Evolutionary conservation across 2,888 invertebrate species (phyloP).

Genomic region (Oegoconia quadripuncta): DNA sequence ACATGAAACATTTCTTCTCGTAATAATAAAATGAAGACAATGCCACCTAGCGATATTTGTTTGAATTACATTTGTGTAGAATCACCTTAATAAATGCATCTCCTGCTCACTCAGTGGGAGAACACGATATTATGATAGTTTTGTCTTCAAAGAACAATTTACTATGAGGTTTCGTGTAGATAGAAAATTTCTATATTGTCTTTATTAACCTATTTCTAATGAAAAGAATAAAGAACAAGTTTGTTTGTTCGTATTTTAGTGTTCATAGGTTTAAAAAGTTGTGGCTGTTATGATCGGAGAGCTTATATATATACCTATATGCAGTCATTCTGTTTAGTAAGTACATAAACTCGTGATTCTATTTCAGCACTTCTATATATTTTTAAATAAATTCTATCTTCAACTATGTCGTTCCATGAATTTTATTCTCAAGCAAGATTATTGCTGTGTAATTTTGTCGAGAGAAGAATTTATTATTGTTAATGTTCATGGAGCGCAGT

Average conservation of each 20-base stretch:
- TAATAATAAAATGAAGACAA: too few species aligned
- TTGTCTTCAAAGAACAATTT: neutral
- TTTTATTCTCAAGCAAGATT: conserved; percentile 5
- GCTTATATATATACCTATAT: conserved; percentile 11
- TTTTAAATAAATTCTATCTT: too few species aligned
- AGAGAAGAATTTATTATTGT: conserved; percentile 5
- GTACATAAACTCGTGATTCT: too few species aligned
- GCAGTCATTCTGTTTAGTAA: too few species aligned
- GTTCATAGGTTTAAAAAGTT: conserved; percentile 17
- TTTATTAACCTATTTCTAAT: neutral
- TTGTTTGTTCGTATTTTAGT: conserved; percentile 19
- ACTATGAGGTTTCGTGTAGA: neutral
- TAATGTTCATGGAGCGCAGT: too few species aligned
- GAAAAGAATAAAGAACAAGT: conserved; percentile 16
- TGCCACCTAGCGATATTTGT: too few species aligned
- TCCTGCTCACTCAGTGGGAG: too few species aligned
- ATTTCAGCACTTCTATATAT: too few species aligned
- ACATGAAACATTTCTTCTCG: too few species aligned
- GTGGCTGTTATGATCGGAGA: conserved; percentile 11
- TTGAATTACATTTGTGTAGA: too few species aligned
- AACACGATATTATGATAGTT: too few species aligned
- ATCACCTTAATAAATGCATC: too few species aligned
- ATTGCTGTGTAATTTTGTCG: neutral
- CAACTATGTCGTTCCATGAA: neutral
- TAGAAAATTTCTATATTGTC: neutral